A percentile compares a stretch with the other conserved stretches of the same genome.
Evolutionary conservation across 2,113 vertebrate genomes (phyloP).

Genomic region (Melanocharis versteri): DNA sequence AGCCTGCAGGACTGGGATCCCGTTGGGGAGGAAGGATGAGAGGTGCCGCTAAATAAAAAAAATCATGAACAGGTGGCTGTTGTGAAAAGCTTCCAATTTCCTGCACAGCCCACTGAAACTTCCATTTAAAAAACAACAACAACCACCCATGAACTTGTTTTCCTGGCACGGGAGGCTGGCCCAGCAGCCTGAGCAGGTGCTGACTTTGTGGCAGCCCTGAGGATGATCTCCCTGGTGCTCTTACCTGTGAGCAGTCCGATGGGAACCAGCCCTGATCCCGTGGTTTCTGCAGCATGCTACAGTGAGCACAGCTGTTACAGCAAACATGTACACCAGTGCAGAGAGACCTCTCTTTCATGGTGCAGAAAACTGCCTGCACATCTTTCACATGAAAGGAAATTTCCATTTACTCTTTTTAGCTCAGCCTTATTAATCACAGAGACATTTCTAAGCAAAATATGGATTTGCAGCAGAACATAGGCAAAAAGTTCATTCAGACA

Average conservation of each 20-base stretch:
- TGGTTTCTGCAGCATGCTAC: not conserved
- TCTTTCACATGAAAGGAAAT: not conserved
- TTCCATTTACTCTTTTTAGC: not conserved
- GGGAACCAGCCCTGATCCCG: fast-evolving
- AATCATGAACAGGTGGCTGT: not conserved
- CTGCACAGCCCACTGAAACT: not conserved
- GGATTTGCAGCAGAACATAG: not conserved
- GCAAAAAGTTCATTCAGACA: not conserved
- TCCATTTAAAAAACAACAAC: not conserved
- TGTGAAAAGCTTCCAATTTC: not conserved
- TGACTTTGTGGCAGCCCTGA: not conserved
- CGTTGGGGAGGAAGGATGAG: not conserved
- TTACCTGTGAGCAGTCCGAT: not conserved
- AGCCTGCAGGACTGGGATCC: not conserved
- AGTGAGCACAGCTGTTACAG: not conserved
- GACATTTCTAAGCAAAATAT: conserved; percentile 4
- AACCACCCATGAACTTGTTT: not conserved
- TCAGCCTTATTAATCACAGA: not conserved
- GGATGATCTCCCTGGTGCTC: not conserved
- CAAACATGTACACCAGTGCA: not conserved
- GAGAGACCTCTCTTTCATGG: not conserved
- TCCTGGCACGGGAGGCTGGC: not conserved
- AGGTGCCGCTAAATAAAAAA: not conserved
- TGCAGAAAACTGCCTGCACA: not conserved
- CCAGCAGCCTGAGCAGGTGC: not conserved